Conservation (phyloP, 92 coral and sea anemone species). For the Porites divaricata region DNA sequence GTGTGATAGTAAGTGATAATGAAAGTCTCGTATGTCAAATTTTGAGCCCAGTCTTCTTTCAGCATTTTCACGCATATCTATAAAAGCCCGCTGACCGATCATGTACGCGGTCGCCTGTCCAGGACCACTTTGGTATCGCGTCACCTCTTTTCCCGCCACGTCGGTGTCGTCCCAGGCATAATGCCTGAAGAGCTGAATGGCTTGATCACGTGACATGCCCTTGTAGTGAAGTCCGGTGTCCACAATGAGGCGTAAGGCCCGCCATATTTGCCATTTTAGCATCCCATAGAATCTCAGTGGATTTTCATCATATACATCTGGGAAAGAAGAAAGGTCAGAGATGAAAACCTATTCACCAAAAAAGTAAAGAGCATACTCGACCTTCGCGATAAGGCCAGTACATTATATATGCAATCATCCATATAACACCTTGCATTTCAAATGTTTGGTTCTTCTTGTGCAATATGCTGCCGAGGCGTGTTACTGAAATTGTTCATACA, state of each 20-base stretch:
- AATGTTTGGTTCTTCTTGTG: too few species aligned
- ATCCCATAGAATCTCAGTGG: conserved; percentile 83
- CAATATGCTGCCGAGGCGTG: too few species aligned
- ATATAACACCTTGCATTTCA: too few species aligned
- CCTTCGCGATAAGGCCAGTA: too few species aligned
- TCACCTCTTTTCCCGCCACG: conserved; percentile 92
- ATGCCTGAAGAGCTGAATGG: conserved; percentile 72
- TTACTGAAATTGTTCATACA: too few species aligned
- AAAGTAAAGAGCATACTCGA: too few species aligned
- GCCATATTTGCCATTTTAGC: conserved; percentile 97
- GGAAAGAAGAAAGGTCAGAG: not conserved
- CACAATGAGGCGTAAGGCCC: conserved; percentile 95
- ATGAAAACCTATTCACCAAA: not conserved
- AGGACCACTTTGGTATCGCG: conserved; percentile 96
- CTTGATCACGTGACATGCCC: conserved; percentile 90
- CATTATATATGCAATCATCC: too few species aligned
- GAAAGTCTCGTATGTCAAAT: conserved; percentile 85
- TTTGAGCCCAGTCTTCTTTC: conserved; percentile 63
- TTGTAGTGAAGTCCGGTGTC: conserved; percentile 94
- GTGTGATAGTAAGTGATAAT: conserved; percentile 82
- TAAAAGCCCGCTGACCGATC: conserved; percentile 95
- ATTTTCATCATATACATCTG: conserved; percentile 65
- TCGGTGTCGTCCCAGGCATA: conserved; percentile 98
- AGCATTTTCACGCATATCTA: conserved; percentile 75
- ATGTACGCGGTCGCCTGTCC: conserved; percentile 98